Percentiles rank a stretch among this genome's conserved stretches.
These are phyloP conservation scores for Erpornis zantholeuca DNA, from an alignment of 2,113 vertebrate genomes.

Conservation along the genomic window DNA sequence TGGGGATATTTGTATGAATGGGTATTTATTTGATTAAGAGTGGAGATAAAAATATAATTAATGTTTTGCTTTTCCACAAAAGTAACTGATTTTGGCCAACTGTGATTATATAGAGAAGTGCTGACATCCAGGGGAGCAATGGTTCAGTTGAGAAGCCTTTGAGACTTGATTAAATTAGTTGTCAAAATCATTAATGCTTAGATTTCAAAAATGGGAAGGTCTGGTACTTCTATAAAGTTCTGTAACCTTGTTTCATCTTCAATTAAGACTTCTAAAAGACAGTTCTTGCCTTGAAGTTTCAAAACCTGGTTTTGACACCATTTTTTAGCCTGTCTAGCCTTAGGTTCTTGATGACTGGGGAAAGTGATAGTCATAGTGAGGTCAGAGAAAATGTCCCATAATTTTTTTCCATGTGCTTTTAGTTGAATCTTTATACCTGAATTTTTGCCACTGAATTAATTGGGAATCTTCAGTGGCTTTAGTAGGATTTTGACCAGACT, in stretches of 20 bases:
- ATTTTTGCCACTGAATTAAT: neutral
- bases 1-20: neutral
- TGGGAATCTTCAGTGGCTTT: neutral
- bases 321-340: neutral
- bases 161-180: neutral
- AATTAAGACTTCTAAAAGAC: neutral
- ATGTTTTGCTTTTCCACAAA: neutral
- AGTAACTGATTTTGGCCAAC: neutral
- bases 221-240: neutral
- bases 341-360: neutral
- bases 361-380: neutral
- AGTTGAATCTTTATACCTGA: neutral
- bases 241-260: neutral
- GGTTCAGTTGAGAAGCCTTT: neutral
- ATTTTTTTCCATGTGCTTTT: neutral
- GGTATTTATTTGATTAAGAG: neutral
- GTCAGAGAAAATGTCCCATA: neutral
- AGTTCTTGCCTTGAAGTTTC: neutral
- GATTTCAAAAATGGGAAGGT: neutral
- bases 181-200: neutral
- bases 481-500: neutral
- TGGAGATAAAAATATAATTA: neutral
- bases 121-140: neutral
- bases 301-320: neutral
- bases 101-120: neutral